These are phyloP conservation scores for Harpagoxenus sublaevis DNA, from an alignment of 2,888 invertebrate species.

Conservation along the genomic window DNA sequence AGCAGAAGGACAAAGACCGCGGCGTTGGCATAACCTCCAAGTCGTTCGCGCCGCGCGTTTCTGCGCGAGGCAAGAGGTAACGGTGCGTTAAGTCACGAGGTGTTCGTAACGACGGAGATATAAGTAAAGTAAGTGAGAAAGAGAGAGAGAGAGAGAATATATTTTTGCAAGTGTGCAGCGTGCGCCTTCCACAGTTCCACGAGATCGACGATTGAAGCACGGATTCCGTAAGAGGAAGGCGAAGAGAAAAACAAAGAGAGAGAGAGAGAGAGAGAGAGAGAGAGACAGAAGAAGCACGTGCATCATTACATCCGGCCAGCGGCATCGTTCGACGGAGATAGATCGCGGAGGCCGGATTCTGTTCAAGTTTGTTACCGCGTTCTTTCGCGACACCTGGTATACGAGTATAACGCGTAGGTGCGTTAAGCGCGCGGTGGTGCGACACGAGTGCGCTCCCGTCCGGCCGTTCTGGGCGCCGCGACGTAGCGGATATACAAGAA, in stretches of 20 bases:
- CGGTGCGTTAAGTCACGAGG: slow-evolving; percentile 40
- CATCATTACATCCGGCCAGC: slow-evolving; percentile 46
- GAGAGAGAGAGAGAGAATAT: slow-evolving; percentile 55
- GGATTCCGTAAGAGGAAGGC: neutral
- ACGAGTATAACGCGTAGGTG: slow-evolving; percentile 65
- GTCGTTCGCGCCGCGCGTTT: slow-evolving; percentile 61
- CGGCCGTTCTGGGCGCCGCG: neutral
- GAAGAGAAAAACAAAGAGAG: neutral
- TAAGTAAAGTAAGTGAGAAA: neutral
- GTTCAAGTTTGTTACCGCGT: slow-evolving; percentile 60
- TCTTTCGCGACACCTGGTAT: slow-evolving; percentile 72
- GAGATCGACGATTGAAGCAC: slow-evolving; percentile 52
- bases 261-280: neutral
- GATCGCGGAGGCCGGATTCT: slow-evolving; percentile 58
- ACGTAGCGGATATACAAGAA: slow-evolving; percentile 17
- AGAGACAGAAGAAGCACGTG: slow-evolving; percentile 67
- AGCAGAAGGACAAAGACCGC: slow-evolving; percentile 76
- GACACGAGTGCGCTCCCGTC: slow-evolving; percentile 57
- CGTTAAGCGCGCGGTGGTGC: slow-evolving; percentile 63
- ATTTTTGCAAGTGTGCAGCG: slow-evolving; percentile 69
- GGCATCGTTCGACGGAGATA: slow-evolving; percentile 55
- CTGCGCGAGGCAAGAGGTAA: slow-evolving; percentile 41
- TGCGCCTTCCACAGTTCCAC: slow-evolving; percentile 61
- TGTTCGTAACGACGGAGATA: slow-evolving; percentile 29
- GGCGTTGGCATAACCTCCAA: slow-evolving; percentile 81